Conservation (phyloP, 2,797 vertebrate species). For the Hippocampus kuda region DNA sequence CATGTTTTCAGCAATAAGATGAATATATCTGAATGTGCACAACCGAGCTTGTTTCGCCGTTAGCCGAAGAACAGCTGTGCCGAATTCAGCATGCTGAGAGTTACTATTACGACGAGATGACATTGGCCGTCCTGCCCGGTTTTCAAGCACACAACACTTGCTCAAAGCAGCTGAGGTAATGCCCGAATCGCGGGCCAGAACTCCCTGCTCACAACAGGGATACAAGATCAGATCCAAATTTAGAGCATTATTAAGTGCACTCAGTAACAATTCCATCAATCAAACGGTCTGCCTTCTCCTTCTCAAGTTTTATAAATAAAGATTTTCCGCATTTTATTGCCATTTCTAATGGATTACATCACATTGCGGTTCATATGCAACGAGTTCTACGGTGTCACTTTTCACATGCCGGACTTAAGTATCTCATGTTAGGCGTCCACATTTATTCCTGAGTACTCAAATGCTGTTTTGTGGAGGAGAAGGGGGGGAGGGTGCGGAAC, state of each 20-base stretch:
- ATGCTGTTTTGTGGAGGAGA: neutral
- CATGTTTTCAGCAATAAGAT: constrained; percentile 46
- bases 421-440: constrained; percentile 21
- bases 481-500: neutral
- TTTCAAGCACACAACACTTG: constrained; percentile 46
- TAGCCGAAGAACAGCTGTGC: constrained; percentile 41
- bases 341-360: constrained; percentile 45
- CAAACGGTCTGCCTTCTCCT: constrained; percentile 42
- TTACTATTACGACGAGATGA: constrained; percentile 57
- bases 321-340: constrained; percentile 49
- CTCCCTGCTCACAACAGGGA: constrained; percentile 48
- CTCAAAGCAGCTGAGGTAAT: constrained; percentile 68
- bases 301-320: constrained; percentile 46
- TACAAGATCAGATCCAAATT: constrained; percentile 63
- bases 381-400: constrained; percentile 29
- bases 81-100: constrained; percentile 48
- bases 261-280: constrained; percentile 64
- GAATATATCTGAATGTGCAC: constrained; percentile 46
- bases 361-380: constrained; percentile 21
- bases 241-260: constrained; percentile 64
- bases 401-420: constrained; percentile 8
- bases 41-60: constrained; percentile 50
- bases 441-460: neutral
- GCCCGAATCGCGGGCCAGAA: constrained; percentile 58
- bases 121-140: constrained; percentile 50